Conservation (phyloP, 2,888 invertebrate species). For the Deilephila elpenor region DNA sequence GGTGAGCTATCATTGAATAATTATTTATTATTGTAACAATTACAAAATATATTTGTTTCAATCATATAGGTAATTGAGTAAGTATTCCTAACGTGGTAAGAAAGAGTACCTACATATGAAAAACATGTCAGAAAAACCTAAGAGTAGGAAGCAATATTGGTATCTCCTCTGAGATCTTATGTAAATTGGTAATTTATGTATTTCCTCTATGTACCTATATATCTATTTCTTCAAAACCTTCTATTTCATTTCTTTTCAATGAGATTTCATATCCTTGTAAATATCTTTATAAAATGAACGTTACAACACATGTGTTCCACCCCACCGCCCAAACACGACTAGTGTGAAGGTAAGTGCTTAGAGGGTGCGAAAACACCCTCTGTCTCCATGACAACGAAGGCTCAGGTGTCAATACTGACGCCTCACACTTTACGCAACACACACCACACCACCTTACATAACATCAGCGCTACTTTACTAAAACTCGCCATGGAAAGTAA, state of each 20-base stretch:
- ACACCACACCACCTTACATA: conserved; percentile 76
- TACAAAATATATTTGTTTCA: no score
- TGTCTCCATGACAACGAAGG: conserved; percentile 76
- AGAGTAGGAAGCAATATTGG: no score
- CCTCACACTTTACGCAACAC: conserved; percentile 61
- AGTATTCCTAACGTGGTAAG: no score
- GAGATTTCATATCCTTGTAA: neutral
- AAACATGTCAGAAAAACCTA: no score
- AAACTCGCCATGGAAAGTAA: conserved; percentile 54
- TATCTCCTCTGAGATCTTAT: no score
- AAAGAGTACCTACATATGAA: no score
- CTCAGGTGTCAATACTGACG: conserved; percentile 76
- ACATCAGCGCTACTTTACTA: conserved; percentile 40
- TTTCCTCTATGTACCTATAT: no score
- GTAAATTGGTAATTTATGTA: no score
- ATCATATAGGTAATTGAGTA: no score
- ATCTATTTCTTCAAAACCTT: no score
- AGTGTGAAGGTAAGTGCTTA: conserved; percentile 55
- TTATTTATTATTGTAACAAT: neutral
- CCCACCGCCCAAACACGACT: conserved; percentile 49
- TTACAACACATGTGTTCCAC: conserved; percentile 33
- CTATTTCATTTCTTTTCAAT: no score
- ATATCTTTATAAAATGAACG: conserved; percentile 5
- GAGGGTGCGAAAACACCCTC: conserved; percentile 76
- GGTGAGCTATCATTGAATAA: conserved; percentile 62